Percentiles rank a stretch among this genome's conserved stretches.
phyloP scores from a whole-genome alignment of 2,888 invertebrate species.

The Eupelmus urozonus region DNA sequence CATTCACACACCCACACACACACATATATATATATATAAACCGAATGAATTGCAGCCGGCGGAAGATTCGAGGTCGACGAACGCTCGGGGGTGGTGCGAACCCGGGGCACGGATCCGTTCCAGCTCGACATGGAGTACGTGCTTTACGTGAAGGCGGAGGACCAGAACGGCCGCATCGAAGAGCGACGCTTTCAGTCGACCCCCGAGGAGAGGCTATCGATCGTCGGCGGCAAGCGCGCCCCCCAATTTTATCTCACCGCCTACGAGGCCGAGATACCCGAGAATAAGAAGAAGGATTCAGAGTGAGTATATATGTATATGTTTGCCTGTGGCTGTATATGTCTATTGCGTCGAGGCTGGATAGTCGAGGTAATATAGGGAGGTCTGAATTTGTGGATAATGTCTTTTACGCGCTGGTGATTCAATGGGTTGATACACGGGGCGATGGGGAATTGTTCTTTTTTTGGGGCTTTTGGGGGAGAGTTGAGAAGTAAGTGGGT shows the following conservation, averaged over 20 bases:
- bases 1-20: no score
- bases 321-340: no score
- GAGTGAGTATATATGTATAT: slow-evolving; percentile 84
- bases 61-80: slow-evolving; percentile 91
- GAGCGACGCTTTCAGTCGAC: slow-evolving; percentile 94
- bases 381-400: no score
- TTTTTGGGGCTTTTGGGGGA: no score
- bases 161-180: slow-evolving; percentile 95
- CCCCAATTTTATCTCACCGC: slow-evolving; percentile 98
- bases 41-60: slow-evolving; percentile 77
- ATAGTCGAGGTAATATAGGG: no score
- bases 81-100: slow-evolving; percentile 93
- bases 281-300: slow-evolving; percentile 97
- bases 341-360: no score
- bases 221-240: slow-evolving; percentile 97
- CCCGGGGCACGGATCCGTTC: slow-evolving; percentile 93
- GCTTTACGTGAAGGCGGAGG: slow-evolving; percentile 96
- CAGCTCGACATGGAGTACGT: slow-evolving; percentile 98
- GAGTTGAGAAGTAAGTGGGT: no score
- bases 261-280: slow-evolving; percentile 96
- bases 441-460: no score
- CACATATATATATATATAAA: no score
- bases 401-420: no score
- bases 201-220: slow-evolving; percentile 93
- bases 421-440: no score